These are phyloP conservation scores for Macrosiphum euphorbiae DNA, from an alignment of 2,888 invertebrate species.

Conservation along the genomic window DNA sequence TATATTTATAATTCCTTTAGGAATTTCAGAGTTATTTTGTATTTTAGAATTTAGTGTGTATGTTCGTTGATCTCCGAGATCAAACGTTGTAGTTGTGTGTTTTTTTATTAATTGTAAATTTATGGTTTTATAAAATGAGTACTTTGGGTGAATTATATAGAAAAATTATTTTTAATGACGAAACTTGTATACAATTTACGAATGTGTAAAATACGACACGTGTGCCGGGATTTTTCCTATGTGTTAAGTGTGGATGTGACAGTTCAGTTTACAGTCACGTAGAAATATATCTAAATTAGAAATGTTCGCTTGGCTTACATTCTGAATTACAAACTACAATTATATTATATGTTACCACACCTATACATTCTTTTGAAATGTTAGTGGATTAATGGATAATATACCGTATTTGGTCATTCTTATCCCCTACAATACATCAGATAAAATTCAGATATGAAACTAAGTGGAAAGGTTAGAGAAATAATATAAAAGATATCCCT, in stretches of 20 bases:
- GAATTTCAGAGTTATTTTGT: too few relatives aligned
- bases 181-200: too few relatives aligned
- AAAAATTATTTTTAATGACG: too few relatives aligned
- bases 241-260: too few relatives aligned
- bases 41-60: too few relatives aligned
- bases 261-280: not conserved
- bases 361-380: constrained; percentile 21
- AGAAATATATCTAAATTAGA: not conserved
- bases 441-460: constrained; percentile 23
- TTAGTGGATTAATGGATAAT: constrained; percentile 40
- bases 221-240: not conserved
- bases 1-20: too few relatives aligned
- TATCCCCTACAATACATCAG: constrained; percentile 1
- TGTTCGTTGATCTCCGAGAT: too few relatives aligned
- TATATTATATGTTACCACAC: constrained; percentile 34
- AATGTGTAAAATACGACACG: too few relatives aligned
- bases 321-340: not conserved
- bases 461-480: not conserved
- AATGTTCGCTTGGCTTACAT: not conserved
- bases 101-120: too few relatives aligned
- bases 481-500: constrained; percentile 32
- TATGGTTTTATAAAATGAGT: too few relatives aligned
- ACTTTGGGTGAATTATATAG: too few relatives aligned
- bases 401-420: not conserved
- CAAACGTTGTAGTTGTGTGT: too few relatives aligned